Evolutionary conservation across 2,888 invertebrate species (phyloP).

Genomic region (Lapara coniferarum): DNA sequence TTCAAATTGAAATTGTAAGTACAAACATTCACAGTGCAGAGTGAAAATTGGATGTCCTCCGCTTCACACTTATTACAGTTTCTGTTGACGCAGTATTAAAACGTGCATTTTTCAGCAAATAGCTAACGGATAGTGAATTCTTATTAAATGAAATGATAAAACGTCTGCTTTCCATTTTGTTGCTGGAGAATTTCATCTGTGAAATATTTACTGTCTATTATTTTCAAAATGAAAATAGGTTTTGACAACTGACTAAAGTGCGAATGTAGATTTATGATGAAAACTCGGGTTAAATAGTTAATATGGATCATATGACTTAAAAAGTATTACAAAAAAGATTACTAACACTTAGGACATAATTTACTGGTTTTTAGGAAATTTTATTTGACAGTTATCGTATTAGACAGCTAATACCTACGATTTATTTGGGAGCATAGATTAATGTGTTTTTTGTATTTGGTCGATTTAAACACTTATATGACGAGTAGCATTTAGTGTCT

Average conservation of each 20-base stretch:
- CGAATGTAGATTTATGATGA: neutral
- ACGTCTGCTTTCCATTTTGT: slow-evolving; percentile 16
- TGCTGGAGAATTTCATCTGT: neutral
- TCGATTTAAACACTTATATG: too few relatives aligned
- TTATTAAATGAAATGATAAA: slow-evolving; percentile 6
- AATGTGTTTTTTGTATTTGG: too few relatives aligned
- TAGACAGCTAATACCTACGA: too few relatives aligned
- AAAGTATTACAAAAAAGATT: too few relatives aligned
- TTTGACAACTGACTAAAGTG: neutral
- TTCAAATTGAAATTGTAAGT: slow-evolving; percentile 18
- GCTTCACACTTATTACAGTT: slow-evolving; percentile 20
- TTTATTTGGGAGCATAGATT: too few relatives aligned
- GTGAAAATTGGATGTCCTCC: slow-evolving; percentile 17
- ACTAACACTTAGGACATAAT: too few relatives aligned
- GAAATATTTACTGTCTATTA: neutral
- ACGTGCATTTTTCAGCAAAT: slow-evolving; percentile 20
- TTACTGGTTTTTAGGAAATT: too few relatives aligned
- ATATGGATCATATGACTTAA: too few relatives aligned
- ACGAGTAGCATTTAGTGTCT: too few relatives aligned
- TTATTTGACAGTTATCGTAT: too few relatives aligned
- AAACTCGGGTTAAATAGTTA: too few relatives aligned
- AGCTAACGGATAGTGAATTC: slow-evolving; percentile 25
- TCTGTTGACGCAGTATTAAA: slow-evolving; percentile 16
- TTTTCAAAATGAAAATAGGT: neutral
- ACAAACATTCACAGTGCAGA: slow-evolving; percentile 17